Percentiles rank a stretch among this genome's conserved stretches.
phyloP scores from a whole-genome alignment of 2,113 vertebrate species.

The Boulengerochromis microlepis region DNA sequence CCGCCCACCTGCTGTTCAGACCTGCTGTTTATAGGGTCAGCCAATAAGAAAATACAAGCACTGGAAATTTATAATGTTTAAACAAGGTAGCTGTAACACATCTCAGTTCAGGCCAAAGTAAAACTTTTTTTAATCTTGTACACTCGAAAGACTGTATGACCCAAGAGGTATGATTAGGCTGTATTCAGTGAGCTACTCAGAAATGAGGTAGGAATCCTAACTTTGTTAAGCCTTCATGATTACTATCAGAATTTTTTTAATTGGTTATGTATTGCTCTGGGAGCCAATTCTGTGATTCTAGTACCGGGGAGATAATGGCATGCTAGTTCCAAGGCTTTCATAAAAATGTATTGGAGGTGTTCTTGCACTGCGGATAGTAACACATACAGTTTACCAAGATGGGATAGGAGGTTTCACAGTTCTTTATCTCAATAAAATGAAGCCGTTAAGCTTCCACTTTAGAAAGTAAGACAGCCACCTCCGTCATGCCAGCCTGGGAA shows the following conservation, averaged over 20 bases:
- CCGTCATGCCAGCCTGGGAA: not conserved
- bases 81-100: not conserved
- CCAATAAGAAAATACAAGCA: not conserved
- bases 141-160: not conserved
- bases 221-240: not conserved
- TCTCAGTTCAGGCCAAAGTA: not conserved
- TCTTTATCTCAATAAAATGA: slow-evolving; percentile 5
- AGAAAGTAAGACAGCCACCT: not conserved
- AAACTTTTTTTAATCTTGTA: not conserved
- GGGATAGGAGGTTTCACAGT: not conserved
- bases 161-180: not conserved
- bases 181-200: not conserved
- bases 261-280: not conserved
- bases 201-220: not conserved
- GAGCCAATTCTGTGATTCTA: not conserved
- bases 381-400: not conserved
- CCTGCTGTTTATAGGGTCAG: not conserved
- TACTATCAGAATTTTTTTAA: not conserved
- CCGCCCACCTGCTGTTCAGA: not conserved
- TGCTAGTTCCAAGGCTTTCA: not conserved
- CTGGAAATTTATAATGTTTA: not conserved
- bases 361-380: not conserved
- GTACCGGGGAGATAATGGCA: not conserved
- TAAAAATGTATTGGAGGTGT: not conserved
- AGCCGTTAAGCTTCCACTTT: not conserved